Evolutionary conservation across 2,113 vertebrate species (phyloP).

Genomic region (Sapayoa aenigma): DNA sequence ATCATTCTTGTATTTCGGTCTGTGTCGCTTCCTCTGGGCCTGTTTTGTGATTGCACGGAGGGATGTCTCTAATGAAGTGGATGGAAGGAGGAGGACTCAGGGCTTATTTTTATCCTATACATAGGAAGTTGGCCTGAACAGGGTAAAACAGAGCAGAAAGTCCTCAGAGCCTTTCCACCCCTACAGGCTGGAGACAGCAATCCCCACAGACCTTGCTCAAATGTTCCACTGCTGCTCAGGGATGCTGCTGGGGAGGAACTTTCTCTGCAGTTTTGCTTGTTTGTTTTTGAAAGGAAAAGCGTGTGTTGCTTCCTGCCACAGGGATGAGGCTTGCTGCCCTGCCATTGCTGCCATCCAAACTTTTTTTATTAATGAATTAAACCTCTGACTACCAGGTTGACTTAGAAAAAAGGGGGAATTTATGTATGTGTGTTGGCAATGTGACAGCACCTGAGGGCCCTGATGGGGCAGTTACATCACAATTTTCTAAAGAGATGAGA

Average conservation of each 20-base stretch:
- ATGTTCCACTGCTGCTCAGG: conserved; percentile 37
- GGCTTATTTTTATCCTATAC: conserved; percentile 56
- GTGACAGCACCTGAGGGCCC: not conserved
- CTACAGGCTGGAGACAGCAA: not conserved
- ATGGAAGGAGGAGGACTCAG: conserved; percentile 15
- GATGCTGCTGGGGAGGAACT: not conserved
- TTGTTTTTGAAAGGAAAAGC: conserved; percentile 60
- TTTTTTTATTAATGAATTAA: conserved; percentile 36
- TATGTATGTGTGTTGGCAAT: not conserved
- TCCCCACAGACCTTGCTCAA: conserved; percentile 61
- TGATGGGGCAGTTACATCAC: not conserved
- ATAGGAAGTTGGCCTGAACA: conserved; percentile 39
- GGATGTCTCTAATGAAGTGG: conserved; percentile 41
- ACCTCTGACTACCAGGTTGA: not conserved
- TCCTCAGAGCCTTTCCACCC: conserved; percentile 23
- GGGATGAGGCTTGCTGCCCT: not conserved
- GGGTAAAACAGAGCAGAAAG: conserved; percentile 40
- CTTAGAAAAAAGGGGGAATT: not conserved
- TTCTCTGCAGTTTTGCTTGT: not conserved
- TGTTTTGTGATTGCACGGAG: conserved; percentile 45
- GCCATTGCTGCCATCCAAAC: not conserved
- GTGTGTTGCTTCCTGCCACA: conserved; percentile 23
- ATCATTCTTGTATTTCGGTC: conserved; percentile 43
- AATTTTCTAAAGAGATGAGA: not conserved
- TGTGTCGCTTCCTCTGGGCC: conserved; percentile 51